phyloP scores from a whole-genome alignment of 2,797 vertebrate genomes.

The Acanthopagrus latus region DNA sequence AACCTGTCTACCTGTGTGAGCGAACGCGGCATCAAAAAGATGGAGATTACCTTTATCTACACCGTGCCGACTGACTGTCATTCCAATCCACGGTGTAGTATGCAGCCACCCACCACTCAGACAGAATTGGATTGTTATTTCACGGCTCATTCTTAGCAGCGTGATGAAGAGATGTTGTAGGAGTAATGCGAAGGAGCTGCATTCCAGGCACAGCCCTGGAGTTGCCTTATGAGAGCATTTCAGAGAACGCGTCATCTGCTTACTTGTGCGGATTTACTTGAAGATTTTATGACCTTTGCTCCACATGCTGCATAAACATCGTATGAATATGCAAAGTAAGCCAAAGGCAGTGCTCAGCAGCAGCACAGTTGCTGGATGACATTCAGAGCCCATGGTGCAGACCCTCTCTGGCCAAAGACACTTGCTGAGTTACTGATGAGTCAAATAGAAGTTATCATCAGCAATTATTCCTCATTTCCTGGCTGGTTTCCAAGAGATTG shows the following conservation, averaged over 20 bases:
- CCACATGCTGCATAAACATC: constrained; percentile 40
- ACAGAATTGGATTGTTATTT: constrained; percentile 12
- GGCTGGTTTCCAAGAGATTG: not conserved
- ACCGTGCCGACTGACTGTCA: constrained; percentile 45
- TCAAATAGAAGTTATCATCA: constrained; percentile 37
- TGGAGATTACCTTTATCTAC: constrained; percentile 60
- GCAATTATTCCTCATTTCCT: constrained; percentile 12
- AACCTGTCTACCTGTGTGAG: constrained; percentile 66
- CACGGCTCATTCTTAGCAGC: not conserved
- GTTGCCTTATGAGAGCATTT: constrained; percentile 8
- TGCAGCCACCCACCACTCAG: constrained; percentile 14
- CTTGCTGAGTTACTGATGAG: constrained; percentile 45
- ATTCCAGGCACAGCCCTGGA: not conserved
- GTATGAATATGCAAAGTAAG: constrained; percentile 63
- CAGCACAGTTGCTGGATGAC: constrained; percentile 34
- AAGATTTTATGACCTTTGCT: constrained; percentile 50
- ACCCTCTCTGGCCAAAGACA: constrained; percentile 35
- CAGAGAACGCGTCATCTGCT: not conserved
- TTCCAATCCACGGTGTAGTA: constrained; percentile 5
- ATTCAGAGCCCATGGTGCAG: constrained; percentile 44
- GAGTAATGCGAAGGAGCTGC: constrained; percentile 6
- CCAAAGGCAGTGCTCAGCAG: constrained; percentile 44
- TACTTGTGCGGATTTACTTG: not conserved
- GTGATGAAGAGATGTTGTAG: not conserved
- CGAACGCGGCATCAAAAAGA: constrained; percentile 56